Evolutionary conservation across 2,888 invertebrate genomes (phyloP).

Genomic region (Cheilosia vulpina): DNA sequence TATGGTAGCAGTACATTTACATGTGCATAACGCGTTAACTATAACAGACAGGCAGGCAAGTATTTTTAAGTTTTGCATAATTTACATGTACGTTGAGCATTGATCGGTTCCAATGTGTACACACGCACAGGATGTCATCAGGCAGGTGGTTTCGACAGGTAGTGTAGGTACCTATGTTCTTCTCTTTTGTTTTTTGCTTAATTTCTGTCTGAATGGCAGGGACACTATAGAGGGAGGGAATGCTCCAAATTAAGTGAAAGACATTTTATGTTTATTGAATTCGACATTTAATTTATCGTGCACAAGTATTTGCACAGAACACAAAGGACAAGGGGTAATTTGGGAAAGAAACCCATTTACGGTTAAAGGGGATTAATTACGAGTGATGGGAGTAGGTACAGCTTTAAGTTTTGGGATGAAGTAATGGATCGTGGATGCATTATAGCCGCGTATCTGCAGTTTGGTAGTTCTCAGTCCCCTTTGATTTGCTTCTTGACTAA

Average conservation of each 20-base stretch:
- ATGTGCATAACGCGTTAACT: slow-evolving; percentile 61
- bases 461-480: no score
- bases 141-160: slow-evolving; percentile 66
- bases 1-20: slow-evolving; percentile 8
- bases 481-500: no score
- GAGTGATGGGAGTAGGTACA: no score
- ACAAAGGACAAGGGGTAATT: slow-evolving; percentile 42
- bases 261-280: slow-evolving; percentile 71
- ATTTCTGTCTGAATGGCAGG: slow-evolving; percentile 27
- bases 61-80: slow-evolving; percentile 74
- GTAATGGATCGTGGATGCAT: no score
- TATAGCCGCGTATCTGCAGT: no score
- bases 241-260: slow-evolving; percentile 70
- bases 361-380: no score
- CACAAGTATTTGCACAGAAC: slow-evolving; percentile 41
- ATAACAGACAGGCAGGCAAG: slow-evolving; percentile 61
- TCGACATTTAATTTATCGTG: slow-evolving; percentile 69
- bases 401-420: no score
- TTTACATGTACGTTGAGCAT: slow-evolving; percentile 70
- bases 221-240: background rate
- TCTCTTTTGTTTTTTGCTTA: slow-evolving; percentile 10
- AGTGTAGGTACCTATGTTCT: background rate
- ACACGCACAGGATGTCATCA: slow-evolving; percentile 41
- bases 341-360: background rate
- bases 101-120: slow-evolving; percentile 52